Evolutionary conservation across 2,888 invertebrate genomes (phyloP).

Genomic region (Ctena decussata): DNA sequence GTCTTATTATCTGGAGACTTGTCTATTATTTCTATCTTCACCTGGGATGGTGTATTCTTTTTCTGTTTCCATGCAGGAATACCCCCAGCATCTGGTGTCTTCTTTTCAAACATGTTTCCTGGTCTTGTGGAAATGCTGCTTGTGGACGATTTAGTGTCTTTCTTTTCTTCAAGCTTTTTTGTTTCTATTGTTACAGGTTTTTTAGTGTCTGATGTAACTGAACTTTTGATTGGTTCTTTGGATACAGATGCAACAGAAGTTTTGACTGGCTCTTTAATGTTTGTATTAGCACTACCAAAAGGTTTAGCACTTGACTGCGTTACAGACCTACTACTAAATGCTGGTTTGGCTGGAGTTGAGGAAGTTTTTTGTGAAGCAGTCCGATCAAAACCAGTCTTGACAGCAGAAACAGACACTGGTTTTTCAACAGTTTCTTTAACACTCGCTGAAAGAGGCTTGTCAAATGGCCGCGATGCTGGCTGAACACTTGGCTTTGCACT

Average conservation of each 20-base stretch:
- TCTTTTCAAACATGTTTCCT: conserved; percentile 16
- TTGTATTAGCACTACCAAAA: conserved; percentile 17
- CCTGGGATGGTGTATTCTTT: conserved; percentile 60
- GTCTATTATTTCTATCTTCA: conserved; percentile 83
- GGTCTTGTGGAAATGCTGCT: background rate
- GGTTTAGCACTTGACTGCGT: background rate
- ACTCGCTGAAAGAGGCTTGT: background rate
- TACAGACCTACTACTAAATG: background rate
- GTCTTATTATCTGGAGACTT: conserved; percentile 57
- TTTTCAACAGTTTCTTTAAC: background rate
- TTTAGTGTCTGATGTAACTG: conserved; percentile 12
- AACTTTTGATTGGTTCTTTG: conserved; percentile 23
- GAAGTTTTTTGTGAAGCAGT: conserved; percentile 15
- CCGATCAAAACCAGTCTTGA: conserved; percentile 28
- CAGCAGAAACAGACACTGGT: conserved; percentile 5
- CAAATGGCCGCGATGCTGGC: conserved; percentile 11
- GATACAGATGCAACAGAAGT: conserved; percentile 20
- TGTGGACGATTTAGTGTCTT: background rate
- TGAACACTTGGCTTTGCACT: background rate
- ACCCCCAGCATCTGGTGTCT: conserved; percentile 38
- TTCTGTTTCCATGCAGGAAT: conserved; percentile 74
- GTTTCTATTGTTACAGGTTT: background rate
- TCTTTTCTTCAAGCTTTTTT: conserved; percentile 11
- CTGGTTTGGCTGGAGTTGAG: background rate
- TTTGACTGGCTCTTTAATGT: conserved; percentile 15